phyloP scores from a whole-genome alignment of 2,113 vertebrate species.

The Callocephalon fimbriatum region DNA sequence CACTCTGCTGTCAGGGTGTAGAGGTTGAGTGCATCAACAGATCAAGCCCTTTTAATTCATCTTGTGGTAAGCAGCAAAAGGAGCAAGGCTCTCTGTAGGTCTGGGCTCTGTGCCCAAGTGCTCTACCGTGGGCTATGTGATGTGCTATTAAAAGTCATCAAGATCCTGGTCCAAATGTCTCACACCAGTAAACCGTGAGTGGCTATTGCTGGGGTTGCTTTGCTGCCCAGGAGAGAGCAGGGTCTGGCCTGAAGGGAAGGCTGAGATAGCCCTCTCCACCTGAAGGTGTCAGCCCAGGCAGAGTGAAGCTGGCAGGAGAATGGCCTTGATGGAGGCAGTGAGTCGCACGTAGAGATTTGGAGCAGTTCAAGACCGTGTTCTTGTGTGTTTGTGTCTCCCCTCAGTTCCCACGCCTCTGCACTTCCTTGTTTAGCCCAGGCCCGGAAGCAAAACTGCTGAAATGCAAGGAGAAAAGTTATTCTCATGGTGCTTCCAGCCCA shows the following conservation, averaged over 20 bases:
- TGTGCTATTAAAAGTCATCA: background rate
- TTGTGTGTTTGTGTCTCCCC: slow-evolving; percentile 53
- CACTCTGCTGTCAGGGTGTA: background rate
- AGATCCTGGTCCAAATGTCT: background rate
- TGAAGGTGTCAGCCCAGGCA: background rate
- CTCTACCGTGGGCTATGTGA: background rate
- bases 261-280: background rate
- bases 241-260: background rate
- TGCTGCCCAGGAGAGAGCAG: background rate
- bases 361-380: background rate
- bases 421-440: slow-evolving; percentile 70
- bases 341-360: background rate
- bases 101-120: background rate
- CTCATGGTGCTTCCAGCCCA: slow-evolving; percentile 63
- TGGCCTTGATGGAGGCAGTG: background rate
- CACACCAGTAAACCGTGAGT: background rate
- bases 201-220: background rate
- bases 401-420: slow-evolving; percentile 68
- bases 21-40: background rate
- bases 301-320: background rate
- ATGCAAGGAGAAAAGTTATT: slow-evolving; percentile 60
- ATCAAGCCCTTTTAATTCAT: background rate
- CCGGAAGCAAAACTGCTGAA: slow-evolving; percentile 69
- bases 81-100: background rate
- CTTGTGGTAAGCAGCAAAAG: background rate